A percentile compares a stretch with the other conserved stretches of the same genome.
These are phyloP conservation scores for Psilopogon haemacephalus DNA, from an alignment of 2,113 vertebrate species.

Conservation along the genomic window DNA sequence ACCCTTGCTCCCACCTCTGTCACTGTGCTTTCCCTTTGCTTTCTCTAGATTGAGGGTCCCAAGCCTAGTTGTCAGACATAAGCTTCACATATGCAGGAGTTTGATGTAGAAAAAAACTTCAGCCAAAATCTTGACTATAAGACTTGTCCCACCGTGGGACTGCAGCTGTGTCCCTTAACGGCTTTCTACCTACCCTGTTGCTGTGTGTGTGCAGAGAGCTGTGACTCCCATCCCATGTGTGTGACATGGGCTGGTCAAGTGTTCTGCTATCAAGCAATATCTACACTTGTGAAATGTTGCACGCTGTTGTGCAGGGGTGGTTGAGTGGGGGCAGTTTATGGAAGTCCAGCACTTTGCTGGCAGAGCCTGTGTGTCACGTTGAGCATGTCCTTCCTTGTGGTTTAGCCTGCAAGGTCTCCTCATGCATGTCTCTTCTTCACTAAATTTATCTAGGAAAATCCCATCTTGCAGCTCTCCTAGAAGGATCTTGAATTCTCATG, in stretches of 20 bases:
- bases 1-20: not conserved
- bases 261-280: not conserved
- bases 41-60: not conserved
- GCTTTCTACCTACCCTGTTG: accelerated
- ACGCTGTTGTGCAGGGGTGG: accelerated
- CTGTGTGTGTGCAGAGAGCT: accelerated
- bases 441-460: not conserved
- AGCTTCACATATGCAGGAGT: not conserved
- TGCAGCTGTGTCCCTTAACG: not conserved
- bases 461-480: not conserved
- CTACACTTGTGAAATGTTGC: not conserved
- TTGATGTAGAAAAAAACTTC: not conserved
- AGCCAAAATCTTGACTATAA: not conserved
- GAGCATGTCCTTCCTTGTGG: accelerated
- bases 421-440: not conserved
- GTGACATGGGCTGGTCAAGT: accelerated
- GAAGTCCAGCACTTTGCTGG: accelerated
- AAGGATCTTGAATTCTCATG: not conserved
- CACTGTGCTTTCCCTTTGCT: not conserved
- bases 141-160: accelerated
- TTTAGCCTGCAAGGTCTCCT: not conserved
- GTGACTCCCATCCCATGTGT: accelerated
- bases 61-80: not conserved
- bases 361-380: not conserved
- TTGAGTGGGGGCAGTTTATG: not conserved